Conservation (phyloP, 1,140 invertebrate genomes). For the Papilio glaucus region DNA sequence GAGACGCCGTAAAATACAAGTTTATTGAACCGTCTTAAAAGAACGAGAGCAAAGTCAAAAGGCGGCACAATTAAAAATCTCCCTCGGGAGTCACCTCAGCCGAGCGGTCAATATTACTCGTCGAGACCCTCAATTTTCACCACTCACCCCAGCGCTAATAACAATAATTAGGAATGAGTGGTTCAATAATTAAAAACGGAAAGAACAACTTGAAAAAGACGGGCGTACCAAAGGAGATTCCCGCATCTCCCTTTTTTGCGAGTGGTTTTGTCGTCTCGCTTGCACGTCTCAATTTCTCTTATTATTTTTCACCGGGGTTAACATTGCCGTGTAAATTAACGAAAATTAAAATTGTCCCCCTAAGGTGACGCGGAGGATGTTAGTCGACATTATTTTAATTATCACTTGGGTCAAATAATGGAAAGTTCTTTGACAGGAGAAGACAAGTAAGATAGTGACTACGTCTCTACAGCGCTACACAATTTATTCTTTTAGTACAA, state of each 20-base stretch:
- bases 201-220: slow-evolving; percentile 78
- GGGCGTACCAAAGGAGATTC: slow-evolving; percentile 61
- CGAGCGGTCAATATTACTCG: slow-evolving; percentile 79
- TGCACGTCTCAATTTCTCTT: slow-evolving; percentile 66
- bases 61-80: slow-evolving; percentile 80
- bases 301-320: slow-evolving; percentile 61
- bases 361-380: slow-evolving; percentile 42
- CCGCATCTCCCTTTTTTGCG: slow-evolving; percentile 51
- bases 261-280: slow-evolving; percentile 40
- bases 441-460: too few relatives aligned
- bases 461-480: too few relatives aligned
- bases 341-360: slow-evolving; percentile 63
- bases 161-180: slow-evolving; percentile 85
- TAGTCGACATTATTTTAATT: slow-evolving; percentile 33
- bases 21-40: slow-evolving; percentile 80
- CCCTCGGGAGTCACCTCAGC: slow-evolving; percentile 72
- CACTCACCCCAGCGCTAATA: slow-evolving; percentile 82
- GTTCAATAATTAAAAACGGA: slow-evolving; percentile 85
- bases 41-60: slow-evolving; percentile 80
- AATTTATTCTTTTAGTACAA: too few relatives aligned
- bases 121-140: slow-evolving; percentile 81
- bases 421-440: too few relatives aligned
- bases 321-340: slow-evolving; percentile 67
- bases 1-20: slow-evolving; percentile 74
- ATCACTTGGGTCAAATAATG: slow-evolving; percentile 9